Percentiles rank a stretch among this genome's conserved stretches.
phyloP scores from a whole-genome alignment of 2,113 vertebrate species.

The Apistogramma diplotaenia region DNA sequence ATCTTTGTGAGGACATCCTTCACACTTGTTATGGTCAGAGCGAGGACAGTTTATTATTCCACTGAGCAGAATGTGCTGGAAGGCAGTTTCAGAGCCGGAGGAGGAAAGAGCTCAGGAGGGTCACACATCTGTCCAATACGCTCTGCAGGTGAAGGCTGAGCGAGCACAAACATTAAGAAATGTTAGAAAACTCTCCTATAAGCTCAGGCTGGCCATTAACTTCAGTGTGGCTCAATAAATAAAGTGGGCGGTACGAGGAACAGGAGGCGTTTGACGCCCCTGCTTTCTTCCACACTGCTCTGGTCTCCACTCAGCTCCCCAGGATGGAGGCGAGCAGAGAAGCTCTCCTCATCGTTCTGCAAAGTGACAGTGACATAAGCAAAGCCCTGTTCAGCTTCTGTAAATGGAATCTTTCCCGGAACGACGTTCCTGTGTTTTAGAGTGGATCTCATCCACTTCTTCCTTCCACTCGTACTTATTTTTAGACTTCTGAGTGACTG shows the following conservation, averaged over 20 bases:
- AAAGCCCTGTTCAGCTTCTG: background rate
- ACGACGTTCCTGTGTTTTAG: background rate
- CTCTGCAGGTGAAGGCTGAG: background rate
- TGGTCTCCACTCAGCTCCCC: background rate
- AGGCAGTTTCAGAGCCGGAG: background rate
- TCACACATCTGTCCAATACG: background rate
- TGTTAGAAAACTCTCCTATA: background rate
- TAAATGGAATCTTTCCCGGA: background rate
- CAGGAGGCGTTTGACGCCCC: background rate
- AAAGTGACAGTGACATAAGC: background rate
- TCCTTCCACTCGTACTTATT: background rate
- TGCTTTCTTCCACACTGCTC: too few species aligned
- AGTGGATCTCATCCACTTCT: background rate
- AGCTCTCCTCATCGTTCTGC: background rate
- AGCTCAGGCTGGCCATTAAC: too few species aligned
- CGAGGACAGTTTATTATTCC: background rate
- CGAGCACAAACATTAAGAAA: background rate
- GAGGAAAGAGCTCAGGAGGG: background rate
- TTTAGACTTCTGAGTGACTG: background rate
- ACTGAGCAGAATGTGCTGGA: background rate
- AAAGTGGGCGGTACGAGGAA: background rate
- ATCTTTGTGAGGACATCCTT: conserved; percentile 18
- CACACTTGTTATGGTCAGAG: background rate
- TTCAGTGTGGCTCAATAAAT: background rate
- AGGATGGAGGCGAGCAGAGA: background rate